Percentiles rank a stretch among this genome's conserved stretches.
Conservation (phyloP, 2,888 invertebrate genomes). For the Aproaerema taeniolella region DNA sequence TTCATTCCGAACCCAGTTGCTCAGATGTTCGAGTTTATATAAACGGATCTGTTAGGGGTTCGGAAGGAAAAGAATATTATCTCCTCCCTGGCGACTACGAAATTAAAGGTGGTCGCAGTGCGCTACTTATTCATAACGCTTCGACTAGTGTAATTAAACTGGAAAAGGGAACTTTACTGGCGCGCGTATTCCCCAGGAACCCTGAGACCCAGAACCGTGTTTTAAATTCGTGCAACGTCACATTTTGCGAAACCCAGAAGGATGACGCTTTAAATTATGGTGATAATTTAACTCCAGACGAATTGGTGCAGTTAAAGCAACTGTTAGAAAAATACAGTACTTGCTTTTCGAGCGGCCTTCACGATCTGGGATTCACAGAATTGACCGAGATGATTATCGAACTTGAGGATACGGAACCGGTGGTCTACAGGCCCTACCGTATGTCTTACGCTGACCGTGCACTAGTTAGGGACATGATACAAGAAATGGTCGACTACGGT, state of each 20-base stretch:
- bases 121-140: not conserved
- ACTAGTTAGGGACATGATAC: not conserved
- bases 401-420: too few relatives aligned
- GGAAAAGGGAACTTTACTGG: not conserved
- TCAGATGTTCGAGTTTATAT: not conserved
- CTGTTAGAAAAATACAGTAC: not conserved
- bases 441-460: not conserved
- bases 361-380: not conserved
- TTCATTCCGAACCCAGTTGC: not conserved
- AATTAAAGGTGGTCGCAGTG: not conserved
- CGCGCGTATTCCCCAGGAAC: not conserved
- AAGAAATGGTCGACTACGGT: not conserved
- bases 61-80: not conserved
- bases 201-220: not conserved
- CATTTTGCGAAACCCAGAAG: not conserved
- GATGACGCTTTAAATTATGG: not conserved
- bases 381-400: too few relatives aligned
- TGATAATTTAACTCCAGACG: not conserved
- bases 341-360: slow-evolving; percentile 3
- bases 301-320: not conserved
- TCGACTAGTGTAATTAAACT: not conserved
- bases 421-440: too few relatives aligned
- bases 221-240: not conserved
- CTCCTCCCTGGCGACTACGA: not conserved
- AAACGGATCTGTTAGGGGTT: not conserved